These are phyloP conservation scores for Carpatolechia fugitivella DNA, from an alignment of 2,888 invertebrate species.

Conservation along the genomic window DNA sequence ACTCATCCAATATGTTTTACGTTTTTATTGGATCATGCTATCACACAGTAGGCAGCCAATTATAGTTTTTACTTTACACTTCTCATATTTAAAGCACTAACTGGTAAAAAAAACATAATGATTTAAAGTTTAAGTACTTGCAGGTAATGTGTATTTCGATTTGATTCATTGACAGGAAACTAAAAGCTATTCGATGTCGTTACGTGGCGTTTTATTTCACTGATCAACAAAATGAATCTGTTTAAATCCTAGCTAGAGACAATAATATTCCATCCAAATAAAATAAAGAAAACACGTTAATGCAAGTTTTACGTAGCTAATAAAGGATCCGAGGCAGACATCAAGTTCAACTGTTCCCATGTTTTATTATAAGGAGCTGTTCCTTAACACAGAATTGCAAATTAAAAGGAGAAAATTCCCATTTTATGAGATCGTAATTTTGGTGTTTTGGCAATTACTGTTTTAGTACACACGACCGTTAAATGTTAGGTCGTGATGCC, in stretches of 20 bases:
- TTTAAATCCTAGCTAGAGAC: constrained; percentile 44
- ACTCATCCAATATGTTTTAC: neutral
- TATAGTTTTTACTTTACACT: no score
- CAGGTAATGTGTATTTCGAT: neutral
- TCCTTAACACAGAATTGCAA: constrained; percentile 53
- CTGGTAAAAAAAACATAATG: no score
- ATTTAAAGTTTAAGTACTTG: no score
- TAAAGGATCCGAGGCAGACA: constrained; percentile 46
- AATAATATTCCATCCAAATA: constrained; percentile 46
- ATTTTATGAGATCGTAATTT: constrained; percentile 57
- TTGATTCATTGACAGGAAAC: neutral
- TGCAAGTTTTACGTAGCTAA: constrained; percentile 47
- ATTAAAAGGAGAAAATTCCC: constrained; percentile 55
- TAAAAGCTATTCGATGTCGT: constrained; percentile 9
- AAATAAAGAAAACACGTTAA: constrained; percentile 43
- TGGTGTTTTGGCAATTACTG: constrained; percentile 44
- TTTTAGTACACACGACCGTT: constrained; percentile 44
- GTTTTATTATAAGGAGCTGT: constrained; percentile 56
- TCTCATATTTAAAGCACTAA: no score
- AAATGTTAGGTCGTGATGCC: constrained; percentile 30
- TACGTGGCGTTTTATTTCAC: constrained; percentile 32
- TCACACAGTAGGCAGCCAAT: neutral
- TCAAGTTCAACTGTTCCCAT: constrained; percentile 44
- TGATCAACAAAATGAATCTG: constrained; percentile 40
- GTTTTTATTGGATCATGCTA: neutral